Percentiles rank a stretch among this genome's conserved stretches.
Evolutionary conservation across 2,888 invertebrate genomes (phyloP).

Genomic region (Nephrocerus scutellatus): DNA sequence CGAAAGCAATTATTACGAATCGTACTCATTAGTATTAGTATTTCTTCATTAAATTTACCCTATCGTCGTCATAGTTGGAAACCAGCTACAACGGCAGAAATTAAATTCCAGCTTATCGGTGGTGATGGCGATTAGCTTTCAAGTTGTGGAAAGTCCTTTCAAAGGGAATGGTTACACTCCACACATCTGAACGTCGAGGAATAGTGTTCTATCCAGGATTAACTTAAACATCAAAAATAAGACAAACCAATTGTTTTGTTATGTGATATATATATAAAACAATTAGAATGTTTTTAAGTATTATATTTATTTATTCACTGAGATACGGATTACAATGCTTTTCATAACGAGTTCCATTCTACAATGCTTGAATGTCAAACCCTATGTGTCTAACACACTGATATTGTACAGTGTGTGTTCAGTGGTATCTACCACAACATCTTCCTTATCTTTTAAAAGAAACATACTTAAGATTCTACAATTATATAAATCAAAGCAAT

Average conservation of each 20-base stretch:
- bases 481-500: too few relatives aligned
- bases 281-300: too few relatives aligned
- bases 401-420: too few relatives aligned
- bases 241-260: not conserved
- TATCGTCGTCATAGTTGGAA: conserved; percentile 59
- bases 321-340: too few relatives aligned
- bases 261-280: too few relatives aligned
- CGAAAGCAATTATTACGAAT: conserved; percentile 47
- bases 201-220: conserved; percentile 58
- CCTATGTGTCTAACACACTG: too few relatives aligned
- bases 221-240: conserved; percentile 48
- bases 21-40: conserved; percentile 27
- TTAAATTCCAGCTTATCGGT: conserved; percentile 53
- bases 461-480: too few relatives aligned
- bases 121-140: conserved; percentile 51
- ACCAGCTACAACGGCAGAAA: conserved; percentile 78
- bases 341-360: too few relatives aligned
- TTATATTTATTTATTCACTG: too few relatives aligned
- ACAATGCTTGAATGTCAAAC: too few relatives aligned
- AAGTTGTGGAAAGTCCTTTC: conserved; percentile 67
- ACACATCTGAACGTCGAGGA: conserved; percentile 56
- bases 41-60: conserved; percentile 15
- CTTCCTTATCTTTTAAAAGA: too few relatives aligned
- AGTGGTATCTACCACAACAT: too few relatives aligned
- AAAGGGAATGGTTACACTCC: conserved; percentile 71